A percentile compares a stretch with the other conserved stretches of the same genome.
Evolutionary conservation across 2,797 vertebrate species (phyloP).

Genomic region (Lithobates pipiens): DNA sequence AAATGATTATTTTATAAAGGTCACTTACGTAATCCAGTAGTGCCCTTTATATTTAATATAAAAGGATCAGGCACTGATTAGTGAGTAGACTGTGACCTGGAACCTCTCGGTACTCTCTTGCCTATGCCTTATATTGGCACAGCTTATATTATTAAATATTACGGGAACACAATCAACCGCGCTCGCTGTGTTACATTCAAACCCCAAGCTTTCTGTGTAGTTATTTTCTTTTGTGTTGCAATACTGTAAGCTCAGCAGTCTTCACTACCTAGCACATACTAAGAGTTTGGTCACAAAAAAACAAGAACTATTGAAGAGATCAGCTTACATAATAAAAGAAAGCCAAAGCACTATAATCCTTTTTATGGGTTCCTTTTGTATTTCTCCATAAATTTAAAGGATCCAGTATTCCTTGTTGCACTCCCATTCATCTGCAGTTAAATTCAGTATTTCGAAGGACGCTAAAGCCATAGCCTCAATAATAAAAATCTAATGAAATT

Average conservation of each 20-base stretch:
- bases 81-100: neutral
- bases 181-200: neutral
- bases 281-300: slow-evolving; percentile 28
- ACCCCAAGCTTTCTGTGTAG: neutral
- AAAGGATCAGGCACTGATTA: neutral
- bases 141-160: neutral
- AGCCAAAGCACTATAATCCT: slow-evolving; percentile 42
- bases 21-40: too few relatives aligned
- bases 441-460: neutral
- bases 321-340: slow-evolving; percentile 51
- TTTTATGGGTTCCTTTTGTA: slow-evolving; percentile 47
- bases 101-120: neutral
- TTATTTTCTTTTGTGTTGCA: neutral
- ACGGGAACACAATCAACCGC: neutral
- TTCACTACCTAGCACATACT: neutral
- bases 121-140: neutral
- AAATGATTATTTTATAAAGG: too few relatives aligned
- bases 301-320: slow-evolving; percentile 41
- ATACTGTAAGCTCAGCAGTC: neutral
- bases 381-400: neutral
- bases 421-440: slow-evolving; percentile 25
- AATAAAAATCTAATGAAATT: slow-evolving; percentile 27
- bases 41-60: too few relatives aligned
- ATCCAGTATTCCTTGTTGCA: slow-evolving; percentile 27
- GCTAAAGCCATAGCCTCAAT: slow-evolving; percentile 6